phyloP scores from a whole-genome alignment of 2,888 invertebrate genomes.

The Diaprepes abbreviatus region DNA sequence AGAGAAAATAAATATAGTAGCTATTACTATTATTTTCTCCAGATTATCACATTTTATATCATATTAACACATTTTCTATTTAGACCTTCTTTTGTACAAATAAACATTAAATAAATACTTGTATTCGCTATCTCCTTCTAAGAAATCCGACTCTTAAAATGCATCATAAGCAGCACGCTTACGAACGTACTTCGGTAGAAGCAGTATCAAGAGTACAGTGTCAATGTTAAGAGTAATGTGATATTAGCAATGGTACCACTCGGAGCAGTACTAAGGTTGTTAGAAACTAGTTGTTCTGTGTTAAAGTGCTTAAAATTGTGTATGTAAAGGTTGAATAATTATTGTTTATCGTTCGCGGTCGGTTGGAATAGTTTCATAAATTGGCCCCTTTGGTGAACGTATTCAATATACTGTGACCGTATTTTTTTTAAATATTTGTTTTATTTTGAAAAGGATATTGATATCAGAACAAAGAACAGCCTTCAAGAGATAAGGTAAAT shows the following conservation, averaged over 20 bases:
- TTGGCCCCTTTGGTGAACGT: background rate
- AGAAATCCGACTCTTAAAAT: slow-evolving; percentile 14
- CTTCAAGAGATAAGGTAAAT: background rate
- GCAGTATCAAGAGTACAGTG: slow-evolving; percentile 35
- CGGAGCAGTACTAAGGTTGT: slow-evolving; percentile 4
- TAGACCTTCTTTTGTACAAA: too few species aligned
- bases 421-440: background rate
- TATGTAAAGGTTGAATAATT: slow-evolving; percentile 12
- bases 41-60: too few species aligned
- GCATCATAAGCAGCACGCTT: slow-evolving; percentile 1
- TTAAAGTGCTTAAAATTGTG: background rate
- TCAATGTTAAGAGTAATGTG: slow-evolving; percentile 33
- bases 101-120: too few species aligned
- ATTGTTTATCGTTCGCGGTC: background rate
- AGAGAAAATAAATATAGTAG: too few species aligned
- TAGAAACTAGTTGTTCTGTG: background rate
- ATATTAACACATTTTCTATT: too few species aligned
- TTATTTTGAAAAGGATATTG: background rate
- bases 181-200: background rate
- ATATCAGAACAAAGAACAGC: background rate
- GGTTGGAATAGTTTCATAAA: background rate
- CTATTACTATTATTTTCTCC: too few species aligned
- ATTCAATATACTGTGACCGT: background rate
- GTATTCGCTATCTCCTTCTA: slow-evolving; percentile 5
- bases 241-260: slow-evolving; percentile 15